Percentiles rank a stretch among this genome's conserved stretches.
Evolutionary conservation across 2,113 vertebrate genomes (phyloP).

Genomic region (Oxyruncus cristatus): DNA sequence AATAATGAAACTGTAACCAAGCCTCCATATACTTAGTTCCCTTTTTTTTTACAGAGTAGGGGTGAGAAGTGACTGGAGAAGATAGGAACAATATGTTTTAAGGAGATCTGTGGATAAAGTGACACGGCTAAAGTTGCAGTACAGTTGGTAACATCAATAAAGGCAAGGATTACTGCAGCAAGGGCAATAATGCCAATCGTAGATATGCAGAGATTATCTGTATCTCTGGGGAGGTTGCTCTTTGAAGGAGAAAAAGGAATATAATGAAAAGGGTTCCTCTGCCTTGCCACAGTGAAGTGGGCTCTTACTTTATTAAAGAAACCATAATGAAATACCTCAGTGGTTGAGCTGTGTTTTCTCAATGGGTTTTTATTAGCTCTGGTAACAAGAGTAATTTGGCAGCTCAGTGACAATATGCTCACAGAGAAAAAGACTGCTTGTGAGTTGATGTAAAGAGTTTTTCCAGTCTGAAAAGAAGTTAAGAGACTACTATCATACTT

Average conservation of each 20-base stretch:
- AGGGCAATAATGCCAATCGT: not conserved
- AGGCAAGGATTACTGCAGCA: not conserved
- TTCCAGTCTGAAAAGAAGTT: not conserved
- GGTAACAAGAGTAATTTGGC: not conserved
- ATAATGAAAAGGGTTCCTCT: not conserved
- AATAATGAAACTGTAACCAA: slow-evolving; percentile 11
- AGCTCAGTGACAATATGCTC: not conserved
- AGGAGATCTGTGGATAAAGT: slow-evolving; percentile 7
- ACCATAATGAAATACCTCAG: not conserved
- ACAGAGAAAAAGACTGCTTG: not conserved
- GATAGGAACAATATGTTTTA: not conserved
- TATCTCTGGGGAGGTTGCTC: slow-evolving; percentile 6
- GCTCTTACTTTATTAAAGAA: not conserved
- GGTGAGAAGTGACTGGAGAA: not conserved
- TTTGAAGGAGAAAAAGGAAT: not conserved
- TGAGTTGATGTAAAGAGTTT: not conserved
- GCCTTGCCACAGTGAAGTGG: not conserved
- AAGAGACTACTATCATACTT: not conserved
- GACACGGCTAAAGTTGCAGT: not conserved
- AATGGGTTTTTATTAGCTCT: slow-evolving; percentile 5
- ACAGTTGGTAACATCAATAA: slow-evolving; percentile 9
- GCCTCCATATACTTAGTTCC: not conserved
- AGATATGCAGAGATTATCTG: not conserved
- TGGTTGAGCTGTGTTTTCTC: not conserved
- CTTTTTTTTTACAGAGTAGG: not conserved